These are phyloP conservation scores for Phortica magna DNA, from an alignment of 2,888 invertebrate species.

Conservation along the genomic window DNA sequence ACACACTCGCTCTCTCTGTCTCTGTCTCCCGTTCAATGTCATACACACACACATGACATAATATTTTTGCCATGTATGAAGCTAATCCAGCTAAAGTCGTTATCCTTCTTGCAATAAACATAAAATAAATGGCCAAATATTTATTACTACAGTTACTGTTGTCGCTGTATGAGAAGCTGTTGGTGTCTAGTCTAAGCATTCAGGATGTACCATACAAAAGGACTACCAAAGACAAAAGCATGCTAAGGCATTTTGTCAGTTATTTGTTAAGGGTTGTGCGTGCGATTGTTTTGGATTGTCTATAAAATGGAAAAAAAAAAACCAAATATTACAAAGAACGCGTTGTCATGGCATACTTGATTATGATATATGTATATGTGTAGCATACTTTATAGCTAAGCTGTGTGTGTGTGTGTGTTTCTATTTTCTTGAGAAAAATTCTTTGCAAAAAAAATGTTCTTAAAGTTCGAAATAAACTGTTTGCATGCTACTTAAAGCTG, in stretches of 20 bases:
- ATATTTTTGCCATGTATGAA: constrained; percentile 48
- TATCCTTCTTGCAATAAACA: constrained; percentile 70
- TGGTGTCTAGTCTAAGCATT: neutral
- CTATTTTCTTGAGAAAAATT: neutral
- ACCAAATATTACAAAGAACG: neutral
- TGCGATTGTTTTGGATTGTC: constrained; percentile 1
- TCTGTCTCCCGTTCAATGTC: constrained; percentile 40
- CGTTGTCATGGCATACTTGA: constrained; percentile 22
- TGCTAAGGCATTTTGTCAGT: constrained; percentile 22
- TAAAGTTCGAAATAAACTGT: too few relatives aligned
- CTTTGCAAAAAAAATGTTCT: neutral
- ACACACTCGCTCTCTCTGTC: constrained; percentile 27
- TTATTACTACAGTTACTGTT: constrained; percentile 48
- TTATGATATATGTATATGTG: constrained; percentile 24
- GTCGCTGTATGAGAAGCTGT: neutral
- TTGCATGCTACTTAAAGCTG: neutral
- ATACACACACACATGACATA: constrained; percentile 42
- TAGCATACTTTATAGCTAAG: constrained; percentile 14
- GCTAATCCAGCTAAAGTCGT: constrained; percentile 61
- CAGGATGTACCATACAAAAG: neutral
- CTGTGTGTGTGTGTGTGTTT: neutral
- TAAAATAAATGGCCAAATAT: constrained; percentile 72
- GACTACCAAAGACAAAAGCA: constrained; percentile 5
- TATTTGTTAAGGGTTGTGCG: constrained; percentile 22
- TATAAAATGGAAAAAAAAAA: constrained; percentile 14